Base-by-base conservation (phyloP, 1,140 invertebrate species). In the Eubasilissa regina region DNA sequence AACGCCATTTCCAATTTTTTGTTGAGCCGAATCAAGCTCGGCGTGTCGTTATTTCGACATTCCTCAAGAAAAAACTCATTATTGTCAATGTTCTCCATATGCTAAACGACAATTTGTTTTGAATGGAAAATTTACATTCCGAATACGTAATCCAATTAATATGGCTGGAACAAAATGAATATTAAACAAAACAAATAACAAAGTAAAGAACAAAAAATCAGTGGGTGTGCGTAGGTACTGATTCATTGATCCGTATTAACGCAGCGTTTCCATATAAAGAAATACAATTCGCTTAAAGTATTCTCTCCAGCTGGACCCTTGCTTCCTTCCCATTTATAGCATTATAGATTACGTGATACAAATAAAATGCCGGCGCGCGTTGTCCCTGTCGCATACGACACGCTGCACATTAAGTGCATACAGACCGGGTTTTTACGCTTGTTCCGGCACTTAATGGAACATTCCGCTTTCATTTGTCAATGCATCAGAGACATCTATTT, bases 81-180 rank as follows among this genome's bases (percentile, higher is more conserved):
- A 48, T 68, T 68, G 13, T 68, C 64, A 51, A 51, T 45, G 64
- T 68, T 68, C 44, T n/a, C 44, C 44, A n/a, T 68, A 68, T 68
- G 64, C 64, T 68, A 68, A 68, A 68, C 44, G 64, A 68, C 44
- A 68, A 68, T 68, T 48, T 68, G 64, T 68, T 68, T 68, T 68
- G 64, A 68, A 68, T 68, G 64, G 44, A 11, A 68, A 68, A 68
- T 68, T 68, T 68, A 45, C 64, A 68, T 68, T 68, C 44, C 45
- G 64, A 68, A 68, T 68, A 68, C 64, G 11, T 68, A 68, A 68
- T 68, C 43, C 45, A 68, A 68, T 68, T 68, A 68, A 68, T 45
- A 17, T 45, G 43, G 64, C 64, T 17, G 19, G 43, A 68, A 68
- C 44, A 48, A 45, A 47, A 68, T 68, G 35, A 25, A 19, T 19